A percentile compares a stretch with the other conserved stretches of the same genome.
Conservation (phyloP, 2,888 invertebrate species). For the Pollenia amentaria region DNA sequence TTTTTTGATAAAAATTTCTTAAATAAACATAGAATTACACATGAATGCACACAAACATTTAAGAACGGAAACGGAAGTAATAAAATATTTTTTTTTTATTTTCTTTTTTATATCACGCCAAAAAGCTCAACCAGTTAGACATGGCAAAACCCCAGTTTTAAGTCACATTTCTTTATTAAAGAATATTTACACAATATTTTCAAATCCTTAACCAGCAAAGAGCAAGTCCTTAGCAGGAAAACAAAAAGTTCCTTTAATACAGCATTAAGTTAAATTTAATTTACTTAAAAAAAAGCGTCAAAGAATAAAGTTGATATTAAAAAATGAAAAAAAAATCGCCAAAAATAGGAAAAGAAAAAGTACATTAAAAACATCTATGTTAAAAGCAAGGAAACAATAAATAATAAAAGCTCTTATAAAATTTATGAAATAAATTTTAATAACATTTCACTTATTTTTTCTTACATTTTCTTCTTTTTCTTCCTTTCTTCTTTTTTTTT, state of each 20-base stretch:
- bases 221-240: not conserved
- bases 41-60: constrained; percentile 6
- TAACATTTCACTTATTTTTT: constrained; percentile 51
- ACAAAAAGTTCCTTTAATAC: not conserved
- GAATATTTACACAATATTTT: not conserved
- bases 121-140: not conserved
- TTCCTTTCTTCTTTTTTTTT: constrained; percentile 21
- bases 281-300: constrained; percentile 48
- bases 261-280: constrained; percentile 52
- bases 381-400: not conserved
- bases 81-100: constrained; percentile 31
- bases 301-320: constrained; percentile 1
- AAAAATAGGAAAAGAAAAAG: not conserved
- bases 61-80: constrained; percentile 23
- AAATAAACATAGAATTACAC: constrained; percentile 24
- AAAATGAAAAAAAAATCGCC: not conserved
- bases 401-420: constrained; percentile 50
- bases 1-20: not conserved
- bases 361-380: not conserved
- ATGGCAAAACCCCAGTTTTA: not conserved
- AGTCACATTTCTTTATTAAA: not conserved
- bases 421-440: constrained; percentile 69
- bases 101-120: constrained; percentile 7
- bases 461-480: constrained; percentile 18
- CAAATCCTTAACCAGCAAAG: not conserved